Evolutionary conservation across 2,797 vertebrate species (phyloP).

Genomic region (Gymnothorax reevesii): DNA sequence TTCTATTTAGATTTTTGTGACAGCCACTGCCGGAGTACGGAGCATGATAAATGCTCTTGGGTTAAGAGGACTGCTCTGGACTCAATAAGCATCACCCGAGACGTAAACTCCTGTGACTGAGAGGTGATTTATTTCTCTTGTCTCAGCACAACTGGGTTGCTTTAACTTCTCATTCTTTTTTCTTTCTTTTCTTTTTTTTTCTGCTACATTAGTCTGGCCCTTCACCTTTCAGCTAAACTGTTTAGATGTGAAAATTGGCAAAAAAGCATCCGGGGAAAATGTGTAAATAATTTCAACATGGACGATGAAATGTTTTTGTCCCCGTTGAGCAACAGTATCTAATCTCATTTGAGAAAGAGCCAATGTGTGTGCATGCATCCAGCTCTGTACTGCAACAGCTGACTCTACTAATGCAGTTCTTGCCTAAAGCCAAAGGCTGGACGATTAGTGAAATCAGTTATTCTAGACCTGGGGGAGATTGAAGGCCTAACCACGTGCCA

Average conservation of each 20-base stretch:
- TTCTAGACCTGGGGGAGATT: not conserved
- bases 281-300: not conserved
- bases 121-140: not conserved
- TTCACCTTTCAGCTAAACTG: not conserved
- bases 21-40: constrained; percentile 14
- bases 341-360: not conserved
- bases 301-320: not conserved
- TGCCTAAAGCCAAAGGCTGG: not conserved
- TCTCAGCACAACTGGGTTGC: not conserved
- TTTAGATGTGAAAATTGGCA: not conserved
- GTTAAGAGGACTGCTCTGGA: constrained; percentile 11
- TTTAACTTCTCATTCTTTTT: not conserved
- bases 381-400: not conserved
- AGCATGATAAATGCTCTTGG: constrained; percentile 11
- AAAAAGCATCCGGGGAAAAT: not conserved
- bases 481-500: not conserved
- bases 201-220: not conserved
- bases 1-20: constrained; percentile 14
- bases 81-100: constrained; percentile 9
- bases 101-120: constrained; percentile 10
- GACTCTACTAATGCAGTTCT: not conserved
- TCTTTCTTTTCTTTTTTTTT: not conserved
- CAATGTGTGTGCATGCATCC: not conserved
- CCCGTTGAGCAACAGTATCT: not conserved
- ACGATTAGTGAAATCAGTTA: not conserved